These are phyloP conservation scores for Sebastes schlegelii DNA, from an alignment of 2,113 vertebrate species.

Conservation along the genomic window DNA sequence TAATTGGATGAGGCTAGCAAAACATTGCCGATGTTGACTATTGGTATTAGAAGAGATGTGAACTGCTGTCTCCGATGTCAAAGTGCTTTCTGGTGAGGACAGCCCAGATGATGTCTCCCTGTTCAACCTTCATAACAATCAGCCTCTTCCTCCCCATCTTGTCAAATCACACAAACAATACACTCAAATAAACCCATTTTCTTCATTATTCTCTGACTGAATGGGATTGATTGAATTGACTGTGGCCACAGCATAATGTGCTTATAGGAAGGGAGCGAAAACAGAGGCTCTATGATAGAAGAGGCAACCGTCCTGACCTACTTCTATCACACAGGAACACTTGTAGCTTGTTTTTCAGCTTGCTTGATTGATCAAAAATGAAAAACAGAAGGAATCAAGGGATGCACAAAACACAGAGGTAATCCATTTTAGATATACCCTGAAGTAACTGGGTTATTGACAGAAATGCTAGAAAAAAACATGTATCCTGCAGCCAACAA, in stretches of 20 bases:
- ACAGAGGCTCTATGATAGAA: background rate
- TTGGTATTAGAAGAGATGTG: background rate
- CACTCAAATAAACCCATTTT: background rate
- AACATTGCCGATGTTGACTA: background rate
- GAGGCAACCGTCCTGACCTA: slow-evolving; percentile 48
- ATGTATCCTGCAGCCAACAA: background rate
- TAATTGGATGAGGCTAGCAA: background rate
- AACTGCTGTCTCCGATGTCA: background rate
- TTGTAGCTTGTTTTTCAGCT: slow-evolving; percentile 33
- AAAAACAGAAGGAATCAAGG: background rate
- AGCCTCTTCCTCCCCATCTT: background rate
- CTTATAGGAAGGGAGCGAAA: background rate
- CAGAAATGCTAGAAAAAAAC: background rate
- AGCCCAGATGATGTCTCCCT: background rate
- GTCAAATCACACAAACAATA: background rate
- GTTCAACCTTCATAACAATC: background rate
- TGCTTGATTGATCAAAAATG: slow-evolving; percentile 14
- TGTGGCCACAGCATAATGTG: background rate
- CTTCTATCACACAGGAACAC: slow-evolving; percentile 31
- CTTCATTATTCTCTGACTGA: slow-evolving; percentile 4
- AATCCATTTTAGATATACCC: slow-evolving; percentile 8
- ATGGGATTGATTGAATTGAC: slow-evolving; percentile 24
- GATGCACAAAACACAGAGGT: background rate
- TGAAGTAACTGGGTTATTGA: background rate
- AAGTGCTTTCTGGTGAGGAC: background rate